Conservation (phyloP, 1,140 invertebrate species). For the Heliconius nattereri region DNA sequence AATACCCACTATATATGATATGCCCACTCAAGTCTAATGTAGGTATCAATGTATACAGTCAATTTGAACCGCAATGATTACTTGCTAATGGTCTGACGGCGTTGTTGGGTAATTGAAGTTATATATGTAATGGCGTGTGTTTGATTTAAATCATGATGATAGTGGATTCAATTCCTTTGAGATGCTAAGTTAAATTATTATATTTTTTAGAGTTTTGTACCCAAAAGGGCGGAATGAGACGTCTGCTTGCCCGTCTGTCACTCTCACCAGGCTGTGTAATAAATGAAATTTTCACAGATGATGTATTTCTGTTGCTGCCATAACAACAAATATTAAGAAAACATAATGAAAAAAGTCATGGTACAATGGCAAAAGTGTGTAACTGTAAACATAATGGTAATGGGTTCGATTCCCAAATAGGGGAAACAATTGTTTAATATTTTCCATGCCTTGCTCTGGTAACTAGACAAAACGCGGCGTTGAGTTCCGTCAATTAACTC, state of each 20-base stretch:
- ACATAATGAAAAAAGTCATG: no score
- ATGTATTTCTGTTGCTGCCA: no score
- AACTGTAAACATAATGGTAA: no score
- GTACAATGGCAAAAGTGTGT: no score
- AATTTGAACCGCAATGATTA: slow-evolving; percentile 9
- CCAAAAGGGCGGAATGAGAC: no score
- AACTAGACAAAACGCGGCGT: background rate
- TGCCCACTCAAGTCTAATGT: background rate
- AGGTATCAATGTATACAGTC: slow-evolving; percentile 3
- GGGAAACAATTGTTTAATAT: no score
- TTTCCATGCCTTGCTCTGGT: background rate
- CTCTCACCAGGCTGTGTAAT: no score
- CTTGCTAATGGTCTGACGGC: background rate
- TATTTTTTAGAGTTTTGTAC: no score
- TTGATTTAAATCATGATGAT: background rate
- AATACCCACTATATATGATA: background rate
- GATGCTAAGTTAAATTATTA: background rate
- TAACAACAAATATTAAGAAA: no score
- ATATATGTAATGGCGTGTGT: background rate
- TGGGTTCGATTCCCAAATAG: no score
- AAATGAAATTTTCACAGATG: no score
- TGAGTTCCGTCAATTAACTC: background rate
- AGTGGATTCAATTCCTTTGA: background rate
- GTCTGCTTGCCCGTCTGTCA: no score
- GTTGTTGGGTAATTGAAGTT: slow-evolving; percentile 9